phyloP scores from a whole-genome alignment of 2,797 vertebrate genomes.

The Thalassophryne amazonica region DNA sequence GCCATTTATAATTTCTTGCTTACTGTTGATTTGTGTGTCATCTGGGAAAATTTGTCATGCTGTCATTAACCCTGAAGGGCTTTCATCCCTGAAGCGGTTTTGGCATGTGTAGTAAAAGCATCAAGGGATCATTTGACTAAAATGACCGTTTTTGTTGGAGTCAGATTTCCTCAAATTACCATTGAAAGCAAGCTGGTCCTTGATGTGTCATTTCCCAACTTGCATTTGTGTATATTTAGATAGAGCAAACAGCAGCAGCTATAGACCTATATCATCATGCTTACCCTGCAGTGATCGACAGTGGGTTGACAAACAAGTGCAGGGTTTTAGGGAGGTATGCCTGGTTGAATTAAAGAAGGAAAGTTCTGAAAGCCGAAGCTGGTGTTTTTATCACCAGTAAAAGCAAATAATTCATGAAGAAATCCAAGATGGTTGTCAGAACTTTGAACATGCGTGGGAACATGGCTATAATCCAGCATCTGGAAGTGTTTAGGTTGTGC shows the following conservation, averaged over 20 bases:
- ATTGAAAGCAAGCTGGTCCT: background rate
- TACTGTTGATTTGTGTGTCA: background rate
- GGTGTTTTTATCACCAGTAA: slow-evolving; percentile 62
- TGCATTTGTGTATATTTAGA: slow-evolving; percentile 23
- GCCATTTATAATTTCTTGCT: slow-evolving; percentile 14
- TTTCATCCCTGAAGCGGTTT: slow-evolving; percentile 10
- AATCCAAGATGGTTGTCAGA: slow-evolving; percentile 86
- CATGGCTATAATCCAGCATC: slow-evolving; percentile 84
- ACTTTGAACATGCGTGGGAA: slow-evolving; percentile 90
- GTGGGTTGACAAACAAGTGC: slow-evolving; percentile 1
- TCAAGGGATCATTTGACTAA: background rate
- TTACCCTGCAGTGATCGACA: slow-evolving; percentile 16
- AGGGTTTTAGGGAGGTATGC: slow-evolving; percentile 10
- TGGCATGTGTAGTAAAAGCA: background rate
- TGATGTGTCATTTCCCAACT: slow-evolving; percentile 10
- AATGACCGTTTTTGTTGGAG: background rate
- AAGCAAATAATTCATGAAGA: slow-evolving; percentile 74
- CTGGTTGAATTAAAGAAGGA: slow-evolving; percentile 48
- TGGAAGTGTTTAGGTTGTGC: slow-evolving; percentile 88
- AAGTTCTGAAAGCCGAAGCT: slow-evolving; percentile 57
- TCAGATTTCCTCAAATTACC: slow-evolving; percentile 6
- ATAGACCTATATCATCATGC: slow-evolving; percentile 3
- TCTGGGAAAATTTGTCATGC: slow-evolving; percentile 11
- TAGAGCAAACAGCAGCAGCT: slow-evolving; percentile 5
- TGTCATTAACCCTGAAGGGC: background rate